Evolutionary conservation across 2,797 vertebrate genomes (phyloP).

Genomic region (Gadopsis bispinosus): DNA sequence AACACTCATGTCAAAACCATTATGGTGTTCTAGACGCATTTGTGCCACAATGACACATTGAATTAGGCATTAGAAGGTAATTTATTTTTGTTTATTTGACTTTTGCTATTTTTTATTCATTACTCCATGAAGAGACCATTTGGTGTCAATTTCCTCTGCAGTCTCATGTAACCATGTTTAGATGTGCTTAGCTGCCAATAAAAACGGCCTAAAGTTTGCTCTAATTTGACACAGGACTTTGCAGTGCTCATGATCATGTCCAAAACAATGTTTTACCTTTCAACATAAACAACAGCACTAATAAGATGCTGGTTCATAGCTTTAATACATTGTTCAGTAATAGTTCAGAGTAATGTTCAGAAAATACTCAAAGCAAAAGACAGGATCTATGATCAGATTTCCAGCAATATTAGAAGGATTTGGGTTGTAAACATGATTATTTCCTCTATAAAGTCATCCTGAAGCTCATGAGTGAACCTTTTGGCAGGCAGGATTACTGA

Average conservation of each 20-base stretch:
- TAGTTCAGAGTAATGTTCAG: not conserved
- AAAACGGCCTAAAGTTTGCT: constrained; percentile 36
- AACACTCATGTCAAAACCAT: constrained; percentile 44
- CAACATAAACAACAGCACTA: constrained; percentile 18
- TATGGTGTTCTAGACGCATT: constrained; percentile 49
- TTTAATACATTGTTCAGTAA: constrained; percentile 12
- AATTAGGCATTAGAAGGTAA: constrained; percentile 40
- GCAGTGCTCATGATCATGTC: not conserved
- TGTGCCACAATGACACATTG: constrained; percentile 45
- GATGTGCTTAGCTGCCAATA: constrained; percentile 28
- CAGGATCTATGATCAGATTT: not conserved
- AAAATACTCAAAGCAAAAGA: not conserved
- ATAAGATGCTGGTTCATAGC: constrained; percentile 8
- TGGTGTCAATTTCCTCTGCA: constrained; percentile 51
- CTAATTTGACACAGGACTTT: constrained; percentile 35
- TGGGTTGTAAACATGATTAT: constrained; percentile 5
- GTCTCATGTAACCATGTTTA: constrained; percentile 31
- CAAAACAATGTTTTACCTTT: constrained; percentile 30
- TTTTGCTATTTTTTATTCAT: constrained; percentile 48
- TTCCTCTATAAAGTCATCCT: not conserved
- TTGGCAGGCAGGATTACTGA: not conserved
- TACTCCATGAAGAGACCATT: constrained; percentile 34
- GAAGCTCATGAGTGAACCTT: not conserved
- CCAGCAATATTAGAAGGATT: not conserved
- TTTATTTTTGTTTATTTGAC: constrained; percentile 53